Evolutionary conservation across 1,140 invertebrate species (phyloP).

Genomic region (Brachionus rotundiformis): DNA sequence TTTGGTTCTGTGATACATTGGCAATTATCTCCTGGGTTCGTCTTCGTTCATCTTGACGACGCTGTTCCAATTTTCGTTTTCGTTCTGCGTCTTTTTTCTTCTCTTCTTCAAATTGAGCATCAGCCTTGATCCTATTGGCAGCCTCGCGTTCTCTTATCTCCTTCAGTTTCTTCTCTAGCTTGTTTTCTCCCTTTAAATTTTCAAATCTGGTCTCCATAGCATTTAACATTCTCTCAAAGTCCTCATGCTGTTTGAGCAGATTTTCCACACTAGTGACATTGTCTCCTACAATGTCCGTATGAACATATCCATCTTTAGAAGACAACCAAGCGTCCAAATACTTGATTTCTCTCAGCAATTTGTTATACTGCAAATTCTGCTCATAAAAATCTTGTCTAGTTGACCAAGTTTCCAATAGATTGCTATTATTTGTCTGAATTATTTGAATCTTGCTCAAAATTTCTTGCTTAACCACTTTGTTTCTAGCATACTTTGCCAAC

Average conservation of each 20-base stretch:
- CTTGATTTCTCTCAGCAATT: constrained; percentile 46
- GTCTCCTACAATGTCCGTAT: constrained; percentile 40
- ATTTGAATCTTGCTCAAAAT: constrained; percentile 47
- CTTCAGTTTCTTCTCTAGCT: constrained; percentile 39
- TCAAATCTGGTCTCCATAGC: constrained; percentile 21
- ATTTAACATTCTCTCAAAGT: constrained; percentile 23
- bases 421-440: constrained; percentile 18
- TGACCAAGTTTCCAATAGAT: constrained; percentile 26
- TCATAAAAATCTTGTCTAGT: constrained; percentile 39
- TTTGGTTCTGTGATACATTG: neutral
- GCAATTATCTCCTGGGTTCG: constrained; percentile 47
- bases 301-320: constrained; percentile 38
- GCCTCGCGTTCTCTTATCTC: constrained; percentile 39
- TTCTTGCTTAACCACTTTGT: neutral
- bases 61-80: constrained; percentile 50
- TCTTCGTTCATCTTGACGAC: constrained; percentile 38
- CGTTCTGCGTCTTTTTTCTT: constrained; percentile 33
- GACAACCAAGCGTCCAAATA: constrained; percentile 46
- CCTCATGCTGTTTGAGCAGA: constrained; percentile 50
- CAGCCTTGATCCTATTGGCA: neutral
- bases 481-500: neutral
- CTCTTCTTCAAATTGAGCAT: constrained; percentile 42
- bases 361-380: constrained; percentile 50
- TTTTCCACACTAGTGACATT: constrained; percentile 30
- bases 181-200: neutral